These are phyloP conservation scores for silkworm (Bombyx mori) DNA, from an alignment of 1,140 invertebrate genomes.

Conservation along the genomic window DNA sequence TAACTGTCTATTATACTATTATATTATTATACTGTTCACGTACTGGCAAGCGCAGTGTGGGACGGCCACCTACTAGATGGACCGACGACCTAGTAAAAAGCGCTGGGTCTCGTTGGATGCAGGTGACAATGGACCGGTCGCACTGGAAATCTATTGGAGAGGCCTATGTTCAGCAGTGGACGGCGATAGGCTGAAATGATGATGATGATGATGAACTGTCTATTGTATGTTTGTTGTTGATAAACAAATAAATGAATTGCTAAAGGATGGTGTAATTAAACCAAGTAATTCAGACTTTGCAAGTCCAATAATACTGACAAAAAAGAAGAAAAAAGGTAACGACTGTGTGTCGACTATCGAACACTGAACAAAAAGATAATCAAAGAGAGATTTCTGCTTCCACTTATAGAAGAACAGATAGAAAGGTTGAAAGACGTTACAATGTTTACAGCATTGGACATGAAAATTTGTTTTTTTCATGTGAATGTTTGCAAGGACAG, in stretches of 20 bases:
- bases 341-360: conserved; percentile 67
- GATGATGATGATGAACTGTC: too few species aligned
- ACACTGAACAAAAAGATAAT: conserved; percentile 49
- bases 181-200: too few species aligned
- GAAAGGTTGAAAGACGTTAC: conserved; percentile 34
- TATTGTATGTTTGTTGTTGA: conserved; percentile 33
- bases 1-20: too few species aligned
- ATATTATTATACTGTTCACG: too few species aligned
- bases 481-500: conserved; percentile 35
- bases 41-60: too few species aligned
- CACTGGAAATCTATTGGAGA: too few species aligned
- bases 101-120: too few species aligned
- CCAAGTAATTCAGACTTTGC: conserved; percentile 31
- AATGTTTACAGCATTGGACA: conserved; percentile 65
- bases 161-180: too few species aligned
- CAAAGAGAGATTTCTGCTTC: conserved; percentile 65
- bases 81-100: too few species aligned
- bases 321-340: conserved; percentile 22
- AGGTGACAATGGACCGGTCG: too few species aligned
- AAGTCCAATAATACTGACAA: conserved; percentile 29
- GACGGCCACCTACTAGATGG: too few species aligned
- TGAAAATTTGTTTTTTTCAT: conserved; percentile 64
- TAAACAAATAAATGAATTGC: conserved; percentile 28
- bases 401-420: conserved; percentile 64
- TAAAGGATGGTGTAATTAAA: conserved; percentile 25